Conservation (phyloP, 2,888 invertebrate genomes). For the Sarcophaga rosellei region DNA sequence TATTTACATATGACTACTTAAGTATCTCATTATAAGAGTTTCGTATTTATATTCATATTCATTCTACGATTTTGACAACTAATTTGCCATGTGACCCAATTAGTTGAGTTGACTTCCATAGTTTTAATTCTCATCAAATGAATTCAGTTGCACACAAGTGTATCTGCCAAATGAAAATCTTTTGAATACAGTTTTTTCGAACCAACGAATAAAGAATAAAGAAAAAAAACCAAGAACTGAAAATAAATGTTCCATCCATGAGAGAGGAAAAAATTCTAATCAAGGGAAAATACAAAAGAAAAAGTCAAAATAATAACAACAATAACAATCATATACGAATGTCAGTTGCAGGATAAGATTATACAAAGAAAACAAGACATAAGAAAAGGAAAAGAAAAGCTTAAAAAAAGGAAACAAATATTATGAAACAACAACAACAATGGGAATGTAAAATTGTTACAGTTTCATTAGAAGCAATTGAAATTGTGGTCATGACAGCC, state of each 20-base stretch:
- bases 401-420: neutral
- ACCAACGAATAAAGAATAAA: neutral
- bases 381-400: neutral
- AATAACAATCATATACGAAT: constrained; percentile 61
- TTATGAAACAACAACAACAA: constrained; percentile 46
- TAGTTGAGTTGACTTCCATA: constrained; percentile 27
- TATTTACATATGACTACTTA: too few relatives aligned
- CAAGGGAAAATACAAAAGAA: constrained; percentile 60
- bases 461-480: constrained; percentile 63
- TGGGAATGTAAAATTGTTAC: constrained; percentile 50
- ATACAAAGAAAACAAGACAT: constrained; percentile 29
- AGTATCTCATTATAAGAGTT: constrained; percentile 43
- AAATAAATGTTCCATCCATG: constrained; percentile 4
- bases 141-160: constrained; percentile 40
- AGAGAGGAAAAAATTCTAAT: constrained; percentile 58
- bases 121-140: constrained; percentile 26
- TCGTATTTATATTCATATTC: neutral
- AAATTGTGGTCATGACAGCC: constrained; percentile 62
- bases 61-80: constrained; percentile 45
- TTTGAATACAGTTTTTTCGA: constrained; percentile 41
- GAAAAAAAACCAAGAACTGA: neutral
- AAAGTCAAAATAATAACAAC: constrained; percentile 58
- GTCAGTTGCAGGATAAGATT: constrained; percentile 64
- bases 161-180: constrained; percentile 54
- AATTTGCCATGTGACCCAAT: constrained; percentile 65